Conservation (phyloP, 2,113 vertebrate species). For the Pontoporia blainvillei region DNA sequence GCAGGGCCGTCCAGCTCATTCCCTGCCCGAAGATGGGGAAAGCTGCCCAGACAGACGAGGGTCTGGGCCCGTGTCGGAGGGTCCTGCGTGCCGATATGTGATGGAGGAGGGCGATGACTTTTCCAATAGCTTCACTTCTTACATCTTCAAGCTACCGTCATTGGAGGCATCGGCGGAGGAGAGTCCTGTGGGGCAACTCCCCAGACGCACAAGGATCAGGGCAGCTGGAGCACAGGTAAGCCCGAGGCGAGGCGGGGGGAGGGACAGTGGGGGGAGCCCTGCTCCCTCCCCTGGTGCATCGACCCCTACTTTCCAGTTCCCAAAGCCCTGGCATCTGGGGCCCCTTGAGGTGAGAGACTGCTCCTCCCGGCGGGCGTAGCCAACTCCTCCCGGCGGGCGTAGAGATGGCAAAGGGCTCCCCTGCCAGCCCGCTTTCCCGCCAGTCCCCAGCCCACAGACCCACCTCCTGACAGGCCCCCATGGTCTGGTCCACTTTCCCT, state of each 20-base stretch:
- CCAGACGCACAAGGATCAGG: neutral
- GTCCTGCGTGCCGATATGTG: neutral
- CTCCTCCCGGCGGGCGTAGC: neutral
- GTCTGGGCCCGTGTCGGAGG: no score
- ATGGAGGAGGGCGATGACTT: no score
- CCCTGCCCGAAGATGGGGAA: no score
- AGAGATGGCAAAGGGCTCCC: neutral
- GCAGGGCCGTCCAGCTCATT: neutral
- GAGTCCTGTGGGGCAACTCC: neutral
- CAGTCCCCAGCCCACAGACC: neutral
- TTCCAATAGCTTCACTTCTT: neutral
- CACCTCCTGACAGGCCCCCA: neutral
- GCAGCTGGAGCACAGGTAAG: neutral
- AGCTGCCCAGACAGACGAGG: no score
- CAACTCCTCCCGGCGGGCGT: no score
- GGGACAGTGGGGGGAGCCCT: neutral
- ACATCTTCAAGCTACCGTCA: neutral
- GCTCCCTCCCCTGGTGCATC: no score
- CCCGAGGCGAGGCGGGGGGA: neutral
- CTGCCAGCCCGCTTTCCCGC: neutral
- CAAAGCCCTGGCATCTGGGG: neutral
- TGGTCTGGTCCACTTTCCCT: neutral
- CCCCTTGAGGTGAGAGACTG: neutral
- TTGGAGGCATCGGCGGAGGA: no score
- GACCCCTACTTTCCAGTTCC: neutral